A percentile compares a stretch with the other conserved stretches of the same genome.
phyloP scores from a whole-genome alignment of 2,888 invertebrate species.

The Watsonalla binaria region DNA sequence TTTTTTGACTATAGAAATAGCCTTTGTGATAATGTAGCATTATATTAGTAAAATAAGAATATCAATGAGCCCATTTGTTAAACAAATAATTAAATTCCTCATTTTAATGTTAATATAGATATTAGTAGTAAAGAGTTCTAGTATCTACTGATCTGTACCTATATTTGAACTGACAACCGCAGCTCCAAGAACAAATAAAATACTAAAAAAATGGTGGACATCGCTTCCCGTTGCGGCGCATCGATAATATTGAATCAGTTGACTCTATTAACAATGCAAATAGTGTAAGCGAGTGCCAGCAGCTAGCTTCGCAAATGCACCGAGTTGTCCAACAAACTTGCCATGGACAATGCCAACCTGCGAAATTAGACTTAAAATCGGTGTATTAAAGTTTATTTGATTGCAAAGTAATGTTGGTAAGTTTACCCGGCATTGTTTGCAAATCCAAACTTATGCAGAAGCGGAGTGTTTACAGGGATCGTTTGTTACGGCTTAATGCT shows the following conservation, averaged over 20 bases:
- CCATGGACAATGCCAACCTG: background rate
- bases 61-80: too few relatives aligned
- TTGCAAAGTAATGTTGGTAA: slow-evolving; percentile 27
- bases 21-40: too few relatives aligned
- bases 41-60: too few relatives aligned
- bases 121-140: too few relatives aligned
- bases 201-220: background rate
- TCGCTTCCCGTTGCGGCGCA: slow-evolving; percentile 20
- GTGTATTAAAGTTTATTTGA: background rate
- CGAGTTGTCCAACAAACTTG: slow-evolving; percentile 30
- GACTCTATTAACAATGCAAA: slow-evolving; percentile 70
- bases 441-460: slow-evolving; percentile 66
- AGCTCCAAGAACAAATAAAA: too few relatives aligned
- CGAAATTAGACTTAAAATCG: slow-evolving; percentile 17
- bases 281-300: slow-evolving; percentile 50
- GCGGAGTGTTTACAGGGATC: slow-evolving; percentile 61
- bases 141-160: too few relatives aligned
- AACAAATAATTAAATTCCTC: too few relatives aligned
- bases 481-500: slow-evolving; percentile 64
- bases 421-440: slow-evolving; percentile 58
- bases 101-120: too few relatives aligned
- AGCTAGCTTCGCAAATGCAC: slow-evolving; percentile 61
- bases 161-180: too few relatives aligned
- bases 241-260: slow-evolving; percentile 67
- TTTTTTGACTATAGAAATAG: too few relatives aligned